Base-by-base conservation (phyloP, 2,797 vertebrate genomes). In the Loris lydekkerianus region DNA sequence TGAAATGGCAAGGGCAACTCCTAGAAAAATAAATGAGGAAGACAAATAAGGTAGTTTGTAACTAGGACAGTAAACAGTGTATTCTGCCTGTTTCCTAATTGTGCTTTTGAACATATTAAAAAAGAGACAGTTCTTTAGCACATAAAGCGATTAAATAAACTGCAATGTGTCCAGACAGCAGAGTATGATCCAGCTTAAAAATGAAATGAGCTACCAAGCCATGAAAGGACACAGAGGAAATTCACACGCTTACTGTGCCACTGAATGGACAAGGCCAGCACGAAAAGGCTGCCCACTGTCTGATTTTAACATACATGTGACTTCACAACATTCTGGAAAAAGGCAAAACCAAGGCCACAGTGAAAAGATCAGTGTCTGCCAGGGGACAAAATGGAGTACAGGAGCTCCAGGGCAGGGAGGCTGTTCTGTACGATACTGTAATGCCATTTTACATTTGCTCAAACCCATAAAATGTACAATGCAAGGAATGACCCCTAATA, bases 351-450 rank as follows among this genome's bases (percentile, higher is more conserved):
- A 43, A 0, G 49, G 60, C 31, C 37, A 78, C 10, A 1, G 27
- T 34, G 17, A n/a, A 67, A 46, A 17, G 31, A 40, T 25, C 46
- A 46, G 4, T 14, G 63, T 13, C 7, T 67, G 9, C 20, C 61
- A 56, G n/a, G 20, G 7, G 27, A 2, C 1, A 29, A 10, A 15
- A 6, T 21, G 46, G 31, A 34, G 17, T 23, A 43, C 10, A 69
- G 46, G 37, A 27, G 3, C 37, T 89, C 49, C 6, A 72, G 65
- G 69, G 75, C 25, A 23, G 37, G 14, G 34, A 15, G 20, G 37
- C 9, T 11, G 31, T 15, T n/a, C 61, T 34, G n/a, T 1, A n/a
- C 7, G 7, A n/a, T 7, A 23, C 7, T 20, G 0, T 0, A 31
- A 25, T 18, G 29, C 10, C 25, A 37, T 10, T 3, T 29, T 0